These are phyloP conservation scores for Loxodonta africana DNA, from an alignment of 2,113 vertebrate genomes.

Conservation along the genomic window DNA sequence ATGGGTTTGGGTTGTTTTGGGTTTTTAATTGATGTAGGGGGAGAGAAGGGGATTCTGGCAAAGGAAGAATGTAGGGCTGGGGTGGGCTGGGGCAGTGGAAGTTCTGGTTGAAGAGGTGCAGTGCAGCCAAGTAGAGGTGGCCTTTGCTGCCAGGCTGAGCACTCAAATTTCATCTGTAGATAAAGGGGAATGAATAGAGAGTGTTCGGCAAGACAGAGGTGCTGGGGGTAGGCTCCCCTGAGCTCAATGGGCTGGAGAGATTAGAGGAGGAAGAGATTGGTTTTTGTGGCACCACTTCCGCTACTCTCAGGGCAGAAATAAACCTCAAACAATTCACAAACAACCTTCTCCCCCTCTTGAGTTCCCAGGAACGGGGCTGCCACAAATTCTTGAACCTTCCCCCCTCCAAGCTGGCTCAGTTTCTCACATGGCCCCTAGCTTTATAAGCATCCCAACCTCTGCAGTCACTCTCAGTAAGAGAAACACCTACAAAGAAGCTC, in stretches of 20 bases:
- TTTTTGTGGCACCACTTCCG: neutral
- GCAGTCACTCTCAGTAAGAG: neutral
- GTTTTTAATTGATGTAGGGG: fast-evolving
- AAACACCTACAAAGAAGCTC: neutral
- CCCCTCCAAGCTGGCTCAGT: neutral
- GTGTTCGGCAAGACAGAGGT: neutral
- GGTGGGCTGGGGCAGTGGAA: neutral
- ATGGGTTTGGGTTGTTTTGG: neutral
- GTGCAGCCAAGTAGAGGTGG: neutral
- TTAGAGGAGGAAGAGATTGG: neutral
- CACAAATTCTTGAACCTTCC: neutral
- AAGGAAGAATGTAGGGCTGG: fast-evolving
- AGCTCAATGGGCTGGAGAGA: neutral
- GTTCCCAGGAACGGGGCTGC: neutral
- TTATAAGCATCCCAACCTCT: slow-evolving; percentile 9
- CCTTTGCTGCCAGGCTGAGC: neutral
- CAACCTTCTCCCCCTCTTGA: neutral
- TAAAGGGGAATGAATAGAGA: neutral
- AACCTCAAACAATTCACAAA: slow-evolving; percentile 27
- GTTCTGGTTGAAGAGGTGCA: neutral
- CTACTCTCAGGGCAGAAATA: neutral
- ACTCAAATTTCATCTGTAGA: neutral
- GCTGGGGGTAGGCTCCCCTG: neutral
- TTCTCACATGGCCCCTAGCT: neutral
- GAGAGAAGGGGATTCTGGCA: neutral